These are phyloP conservation scores for Eupithecia tripunctaria DNA, from an alignment of 2,888 invertebrate species.

Conservation along the genomic window DNA sequence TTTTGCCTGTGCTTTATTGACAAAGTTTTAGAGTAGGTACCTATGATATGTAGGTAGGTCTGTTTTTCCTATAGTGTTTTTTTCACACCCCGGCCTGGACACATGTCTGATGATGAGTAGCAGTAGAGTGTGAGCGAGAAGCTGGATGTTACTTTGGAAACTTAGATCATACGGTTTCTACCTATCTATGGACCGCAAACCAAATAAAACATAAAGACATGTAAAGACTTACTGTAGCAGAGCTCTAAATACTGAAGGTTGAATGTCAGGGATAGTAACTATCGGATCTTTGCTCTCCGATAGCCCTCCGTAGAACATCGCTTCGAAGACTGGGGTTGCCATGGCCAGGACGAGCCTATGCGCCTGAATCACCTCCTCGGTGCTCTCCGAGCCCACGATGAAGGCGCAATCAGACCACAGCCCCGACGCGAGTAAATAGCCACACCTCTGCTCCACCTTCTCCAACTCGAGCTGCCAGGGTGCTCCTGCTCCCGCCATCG, in stretches of 20 bases:
- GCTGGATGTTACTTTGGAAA: too few species aligned
- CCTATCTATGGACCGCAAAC: too few species aligned
- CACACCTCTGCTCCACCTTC: conserved; percentile 89
- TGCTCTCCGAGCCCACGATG: conserved; percentile 90
- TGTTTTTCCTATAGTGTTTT: too few species aligned
- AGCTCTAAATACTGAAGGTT: conserved; percentile 93
- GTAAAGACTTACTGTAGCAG: conserved; percentile 86
- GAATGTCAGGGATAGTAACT: conserved; percentile 91
- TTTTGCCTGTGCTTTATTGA: conserved; percentile 56
- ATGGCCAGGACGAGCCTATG: conserved; percentile 93
- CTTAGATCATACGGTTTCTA: too few species aligned
- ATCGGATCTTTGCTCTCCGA: conserved; percentile 90
- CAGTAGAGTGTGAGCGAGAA: too few species aligned
- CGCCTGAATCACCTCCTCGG: conserved; percentile 89
- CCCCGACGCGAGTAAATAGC: conserved; percentile 89
- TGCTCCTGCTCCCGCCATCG: conserved; percentile 70
- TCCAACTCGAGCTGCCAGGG: conserved; percentile 91
- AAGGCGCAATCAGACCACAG: conserved; percentile 94
- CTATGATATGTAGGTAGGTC: too few species aligned
- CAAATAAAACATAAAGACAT: too few species aligned
- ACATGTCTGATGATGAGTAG: too few species aligned
- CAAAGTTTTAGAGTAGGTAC: too few species aligned
- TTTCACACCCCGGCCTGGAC: too few species aligned
- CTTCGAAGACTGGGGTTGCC: conserved; percentile 94
- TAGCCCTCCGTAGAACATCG: conserved; percentile 94